A percentile compares a stretch with the other conserved stretches of the same genome.
phyloP scores from a whole-genome alignment of 2,113 vertebrate species.

The Neopipo cinnamomea region DNA sequence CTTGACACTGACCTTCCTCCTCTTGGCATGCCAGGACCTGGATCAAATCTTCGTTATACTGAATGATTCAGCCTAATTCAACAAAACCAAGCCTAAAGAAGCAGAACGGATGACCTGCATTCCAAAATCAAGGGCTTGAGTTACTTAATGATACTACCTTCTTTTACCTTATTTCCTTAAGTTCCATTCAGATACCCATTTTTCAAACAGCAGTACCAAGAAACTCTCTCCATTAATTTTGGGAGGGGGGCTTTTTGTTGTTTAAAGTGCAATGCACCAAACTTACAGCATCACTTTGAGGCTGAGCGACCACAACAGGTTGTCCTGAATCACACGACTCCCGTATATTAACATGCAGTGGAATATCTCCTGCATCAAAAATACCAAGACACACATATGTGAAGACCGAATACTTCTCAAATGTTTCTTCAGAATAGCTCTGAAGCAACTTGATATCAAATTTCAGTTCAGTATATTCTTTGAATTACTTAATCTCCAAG shows the following conservation, averaged over 20 bases:
- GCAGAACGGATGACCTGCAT: not conserved
- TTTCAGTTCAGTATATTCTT: not conserved
- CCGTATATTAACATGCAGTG: conserved; percentile 90
- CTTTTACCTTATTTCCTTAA: not conserved
- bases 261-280: not conserved
- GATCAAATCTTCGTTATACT: not conserved
- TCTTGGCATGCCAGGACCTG: not conserved
- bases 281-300: conserved; percentile 88
- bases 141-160: not conserved
- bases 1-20: not conserved
- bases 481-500: conserved; percentile 24
- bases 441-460: conserved; percentile 1
- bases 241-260: not conserved
- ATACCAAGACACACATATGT: not conserved
- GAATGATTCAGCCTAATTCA: not conserved
- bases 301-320: conserved; percentile 89
- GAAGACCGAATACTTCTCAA: not conserved
- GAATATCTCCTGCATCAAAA: conserved; percentile 86
- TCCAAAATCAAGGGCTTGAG: not conserved
- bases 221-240: not conserved
- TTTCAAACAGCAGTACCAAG: not conserved
- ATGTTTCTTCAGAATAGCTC: not conserved
- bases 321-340: conserved; percentile 88
- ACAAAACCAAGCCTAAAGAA: not conserved
- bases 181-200: not conserved